Conservation (phyloP, 2,113 vertebrate genomes). For the Actenoides hombroni region DNA sequence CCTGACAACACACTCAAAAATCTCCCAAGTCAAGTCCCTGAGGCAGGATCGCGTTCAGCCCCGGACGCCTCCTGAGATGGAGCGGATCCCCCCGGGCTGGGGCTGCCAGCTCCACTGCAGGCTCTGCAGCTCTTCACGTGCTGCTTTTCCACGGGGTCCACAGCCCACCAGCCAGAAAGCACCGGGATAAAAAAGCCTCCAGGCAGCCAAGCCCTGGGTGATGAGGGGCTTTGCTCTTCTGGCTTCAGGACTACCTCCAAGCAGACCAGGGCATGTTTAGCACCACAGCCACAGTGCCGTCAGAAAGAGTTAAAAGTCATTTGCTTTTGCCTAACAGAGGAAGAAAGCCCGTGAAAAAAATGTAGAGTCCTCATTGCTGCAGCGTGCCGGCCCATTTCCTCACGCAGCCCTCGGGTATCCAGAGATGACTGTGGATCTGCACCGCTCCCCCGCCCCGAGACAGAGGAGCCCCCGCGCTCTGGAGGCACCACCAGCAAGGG, state of each 20-base stretch:
- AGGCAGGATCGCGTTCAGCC: not conserved
- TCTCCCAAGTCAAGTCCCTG: not conserved
- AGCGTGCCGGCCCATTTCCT: not conserved
- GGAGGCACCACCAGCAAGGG: not conserved
- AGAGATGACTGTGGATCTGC: rapidly evolving
- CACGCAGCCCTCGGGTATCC: not conserved
- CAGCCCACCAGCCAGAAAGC: not conserved
- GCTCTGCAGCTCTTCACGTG: not conserved
- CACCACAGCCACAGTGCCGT: not conserved
- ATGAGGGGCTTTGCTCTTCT: no score
- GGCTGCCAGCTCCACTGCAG: not conserved
- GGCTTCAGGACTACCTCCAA: not conserved
- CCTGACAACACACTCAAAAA: not conserved
- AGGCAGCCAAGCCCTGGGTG: no score
- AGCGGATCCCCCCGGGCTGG: not conserved
- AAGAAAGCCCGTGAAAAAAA: not conserved
- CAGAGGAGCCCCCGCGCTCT: not conserved
- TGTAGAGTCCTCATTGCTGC: not conserved
- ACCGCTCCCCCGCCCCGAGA: rapidly evolving
- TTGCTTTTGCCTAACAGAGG: not conserved
- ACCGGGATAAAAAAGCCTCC: not conserved
- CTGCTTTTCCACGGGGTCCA: no score
- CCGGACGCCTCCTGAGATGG: not conserved
- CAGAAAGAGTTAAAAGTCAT: not conserved
- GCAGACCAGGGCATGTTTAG: not conserved